A percentile compares a stretch with the other conserved stretches of the same genome.
phyloP scores from a whole-genome alignment of 2,888 invertebrate species.

The Cheilosia urbana region DNA sequence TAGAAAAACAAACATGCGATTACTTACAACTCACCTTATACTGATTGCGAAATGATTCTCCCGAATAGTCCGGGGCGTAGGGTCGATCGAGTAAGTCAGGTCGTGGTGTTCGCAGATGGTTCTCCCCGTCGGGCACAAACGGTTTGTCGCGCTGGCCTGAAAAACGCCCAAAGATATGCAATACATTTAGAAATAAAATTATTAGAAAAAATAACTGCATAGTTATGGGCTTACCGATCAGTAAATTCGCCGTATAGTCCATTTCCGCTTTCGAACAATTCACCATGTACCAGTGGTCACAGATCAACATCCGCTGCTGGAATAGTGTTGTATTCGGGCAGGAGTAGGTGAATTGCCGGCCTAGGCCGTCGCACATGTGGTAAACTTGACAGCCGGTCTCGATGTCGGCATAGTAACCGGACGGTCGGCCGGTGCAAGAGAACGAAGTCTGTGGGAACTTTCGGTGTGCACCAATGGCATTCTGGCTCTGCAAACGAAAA shows the following conservation, averaged over 20 bases:
- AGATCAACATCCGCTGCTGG: slow-evolving; percentile 92
- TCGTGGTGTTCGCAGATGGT: slow-evolving; percentile 87
- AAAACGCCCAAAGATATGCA: slow-evolving; percentile 67
- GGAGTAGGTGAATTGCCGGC: slow-evolving; percentile 90
- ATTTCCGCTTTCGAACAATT: slow-evolving; percentile 89
- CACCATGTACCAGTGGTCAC: slow-evolving; percentile 92
- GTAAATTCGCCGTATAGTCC: slow-evolving; percentile 88
- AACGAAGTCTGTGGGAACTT: slow-evolving; percentile 85
- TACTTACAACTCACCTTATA: slow-evolving; percentile 77
- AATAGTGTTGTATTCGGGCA: slow-evolving; percentile 92
- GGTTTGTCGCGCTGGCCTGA: slow-evolving; percentile 88
- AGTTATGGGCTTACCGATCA: slow-evolving; percentile 86
- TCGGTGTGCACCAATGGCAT: slow-evolving; percentile 80
- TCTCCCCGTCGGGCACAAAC: slow-evolving; percentile 88
- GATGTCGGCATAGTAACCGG: slow-evolving; percentile 91
- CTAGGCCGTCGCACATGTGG: slow-evolving; percentile 92
- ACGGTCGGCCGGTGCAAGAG: slow-evolving; percentile 87
- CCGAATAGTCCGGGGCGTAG: slow-evolving; percentile 83
- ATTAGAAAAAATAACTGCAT: slow-evolving; percentile 22
- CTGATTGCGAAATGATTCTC: slow-evolving; percentile 83
- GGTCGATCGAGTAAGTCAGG: slow-evolving; percentile 87
- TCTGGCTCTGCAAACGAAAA: slow-evolving; percentile 76
- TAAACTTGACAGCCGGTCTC: slow-evolving; percentile 91
- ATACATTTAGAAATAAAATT: neutral
- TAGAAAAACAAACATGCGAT: neutral